Base-by-base conservation (phyloP, 2,888 invertebrate genomes). In the Lochmaea crataegi region DNA sequence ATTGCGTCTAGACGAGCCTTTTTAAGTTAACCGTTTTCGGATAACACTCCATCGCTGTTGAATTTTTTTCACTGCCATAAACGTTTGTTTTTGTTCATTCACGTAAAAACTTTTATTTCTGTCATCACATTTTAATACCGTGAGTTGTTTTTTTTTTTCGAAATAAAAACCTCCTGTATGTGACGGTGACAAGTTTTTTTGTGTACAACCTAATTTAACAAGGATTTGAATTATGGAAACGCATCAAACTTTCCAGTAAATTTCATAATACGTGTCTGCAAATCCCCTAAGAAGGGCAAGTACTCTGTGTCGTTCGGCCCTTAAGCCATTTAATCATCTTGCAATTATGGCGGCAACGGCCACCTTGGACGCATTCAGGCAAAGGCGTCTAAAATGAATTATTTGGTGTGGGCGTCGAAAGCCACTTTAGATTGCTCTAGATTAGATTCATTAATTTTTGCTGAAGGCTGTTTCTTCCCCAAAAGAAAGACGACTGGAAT, bases 241-340 rank as follows among this genome's bases (percentile, higher is more conserved):
- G 63, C 74, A 72, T 72, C 73, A 74, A 75, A 74, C 56, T 75
- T 73, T 56, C 71, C 16, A 72, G 77, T 71, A 70, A 76, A 76
- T 74, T 71, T 70, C 65, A 65, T 71, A 74, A 70, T 74, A 74
- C 75, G 69, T 70, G 68, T 74, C 65, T 65, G 75, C 75, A 68
- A 75, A 76, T 57, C 72, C 71, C 73, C 51, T 58, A 70, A 73
- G 74, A 74, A 79, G 79, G 79, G 78, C 75, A 73, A 69, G 74
- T 73, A 65, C 58, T 65, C 65, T 66, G 73, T 66, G 73, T 70
- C 63, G 73, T 60, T 75, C 76, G 75, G 77, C 78, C 80, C 80
- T 77, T 75, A 77, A 82, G 81, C 81, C 79, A 82, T 83, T 83
- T 82, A 83, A 83, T 83, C 83, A 82, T 82, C 80, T 81, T 77